These are phyloP conservation scores for Synanceia verrucosa DNA, from an alignment of 2,797 vertebrate species.

Conservation along the genomic window DNA sequence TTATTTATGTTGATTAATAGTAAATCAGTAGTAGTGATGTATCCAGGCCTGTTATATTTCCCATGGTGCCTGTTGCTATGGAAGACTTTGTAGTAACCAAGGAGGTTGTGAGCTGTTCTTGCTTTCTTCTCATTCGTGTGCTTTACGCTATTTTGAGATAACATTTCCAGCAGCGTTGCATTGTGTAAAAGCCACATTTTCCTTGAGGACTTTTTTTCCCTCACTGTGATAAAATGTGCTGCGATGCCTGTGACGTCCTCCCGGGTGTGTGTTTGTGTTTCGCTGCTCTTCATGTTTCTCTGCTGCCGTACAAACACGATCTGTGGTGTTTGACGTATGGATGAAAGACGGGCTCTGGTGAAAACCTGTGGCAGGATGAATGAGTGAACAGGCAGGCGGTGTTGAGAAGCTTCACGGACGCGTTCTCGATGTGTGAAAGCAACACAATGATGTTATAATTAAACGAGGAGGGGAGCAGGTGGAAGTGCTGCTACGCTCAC, in stretches of 20 bases:
- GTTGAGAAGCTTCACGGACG: neutral
- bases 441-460: slow-evolving; percentile 16
- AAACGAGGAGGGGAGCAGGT: slow-evolving; percentile 33
- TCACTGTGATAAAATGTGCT: slow-evolving; percentile 32
- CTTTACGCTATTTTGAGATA: slow-evolving; percentile 42
- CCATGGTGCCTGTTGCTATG: slow-evolving; percentile 19
- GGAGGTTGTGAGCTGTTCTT: slow-evolving; percentile 22
- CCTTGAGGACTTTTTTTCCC: slow-evolving; percentile 36
- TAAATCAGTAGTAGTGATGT: neutral
- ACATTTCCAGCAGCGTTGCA: slow-evolving; percentile 48
- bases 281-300: slow-evolving; percentile 35
- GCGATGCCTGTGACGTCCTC: slow-evolving; percentile 20
- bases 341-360: neutral
- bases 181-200: slow-evolving; percentile 52
- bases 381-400: slow-evolving; percentile 31
- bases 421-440: slow-evolving; percentile 26
- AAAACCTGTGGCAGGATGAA: slow-evolving; percentile 26
- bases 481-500: slow-evolving; percentile 23
- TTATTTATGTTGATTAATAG: neutral
- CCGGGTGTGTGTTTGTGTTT: slow-evolving; percentile 22
- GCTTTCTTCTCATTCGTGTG: neutral
- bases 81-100: slow-evolving; percentile 19
- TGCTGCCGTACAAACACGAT: slow-evolving; percentile 25
- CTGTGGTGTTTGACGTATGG: slow-evolving; percentile 23
- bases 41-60: slow-evolving; percentile 11